These are phyloP conservation scores for Sciurus vulgaris DNA, from an alignment of 2,797 vertebrate species.

Conservation along the genomic window DNA sequence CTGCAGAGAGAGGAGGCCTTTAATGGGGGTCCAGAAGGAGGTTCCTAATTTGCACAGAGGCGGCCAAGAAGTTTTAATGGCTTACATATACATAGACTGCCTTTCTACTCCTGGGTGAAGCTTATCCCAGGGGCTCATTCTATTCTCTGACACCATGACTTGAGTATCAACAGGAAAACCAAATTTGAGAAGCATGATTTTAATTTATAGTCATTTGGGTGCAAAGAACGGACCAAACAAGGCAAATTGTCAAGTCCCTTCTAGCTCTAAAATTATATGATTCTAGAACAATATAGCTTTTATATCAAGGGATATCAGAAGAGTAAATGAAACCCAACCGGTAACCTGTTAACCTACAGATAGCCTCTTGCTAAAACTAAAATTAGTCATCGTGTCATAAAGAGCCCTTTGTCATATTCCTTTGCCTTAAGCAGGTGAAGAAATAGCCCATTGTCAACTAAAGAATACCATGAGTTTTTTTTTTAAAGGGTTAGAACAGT, in stretches of 20 bases:
- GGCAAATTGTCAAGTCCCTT: constrained; percentile 38
- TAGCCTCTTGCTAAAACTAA: constrained; percentile 79
- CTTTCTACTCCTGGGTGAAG: neutral
- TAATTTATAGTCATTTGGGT: constrained; percentile 43
- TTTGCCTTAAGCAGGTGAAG: constrained; percentile 80
- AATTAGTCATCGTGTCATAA: constrained; percentile 82
- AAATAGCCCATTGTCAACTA: constrained; percentile 77
- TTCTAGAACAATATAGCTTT: constrained; percentile 82
- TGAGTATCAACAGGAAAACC: constrained; percentile 25
- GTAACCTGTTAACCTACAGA: constrained; percentile 80
- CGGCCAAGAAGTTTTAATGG: neutral
- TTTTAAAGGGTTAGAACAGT: constrained; percentile 51
- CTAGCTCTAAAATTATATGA: constrained; percentile 71
- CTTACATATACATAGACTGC: neutral
- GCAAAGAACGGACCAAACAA: constrained; percentile 39
- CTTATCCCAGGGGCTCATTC: neutral
- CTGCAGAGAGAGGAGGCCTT: neutral
- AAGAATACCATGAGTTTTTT: constrained; percentile 73
- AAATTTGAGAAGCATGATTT: constrained; percentile 42
- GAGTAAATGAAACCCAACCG: constrained; percentile 80
- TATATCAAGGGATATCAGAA: constrained; percentile 80
- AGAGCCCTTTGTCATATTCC: constrained; percentile 80
- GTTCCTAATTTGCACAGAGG: neutral
- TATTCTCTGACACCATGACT: constrained; percentile 17
- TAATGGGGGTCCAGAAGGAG: neutral